phyloP scores from a whole-genome alignment of 1,140 invertebrate genomes.

The Augochlora pura region DNA sequence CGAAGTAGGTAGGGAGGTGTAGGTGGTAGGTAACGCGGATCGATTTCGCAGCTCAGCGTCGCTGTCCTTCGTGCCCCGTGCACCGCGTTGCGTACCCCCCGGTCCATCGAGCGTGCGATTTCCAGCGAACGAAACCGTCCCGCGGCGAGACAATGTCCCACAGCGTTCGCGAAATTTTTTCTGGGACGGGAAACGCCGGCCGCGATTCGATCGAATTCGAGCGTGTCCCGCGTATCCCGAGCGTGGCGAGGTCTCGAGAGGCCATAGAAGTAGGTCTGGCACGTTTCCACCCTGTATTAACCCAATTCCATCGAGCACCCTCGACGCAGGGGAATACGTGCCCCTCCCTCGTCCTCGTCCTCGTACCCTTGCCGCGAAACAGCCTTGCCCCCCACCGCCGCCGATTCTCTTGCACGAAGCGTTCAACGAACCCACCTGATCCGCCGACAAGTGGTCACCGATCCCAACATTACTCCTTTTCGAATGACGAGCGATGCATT shows the following conservation, averaged over 20 bases:
- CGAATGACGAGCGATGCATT: too few relatives aligned
- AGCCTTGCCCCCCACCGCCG: background rate
- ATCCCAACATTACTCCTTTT: too few relatives aligned
- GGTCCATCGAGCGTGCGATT: too few relatives aligned
- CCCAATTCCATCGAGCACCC: slow-evolving; percentile 67
- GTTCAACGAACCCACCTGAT: too few relatives aligned
- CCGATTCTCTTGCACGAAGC: too few relatives aligned
- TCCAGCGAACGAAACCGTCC: too few relatives aligned
- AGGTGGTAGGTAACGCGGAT: background rate
- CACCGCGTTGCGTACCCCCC: too few relatives aligned
- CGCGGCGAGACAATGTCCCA: too few relatives aligned
- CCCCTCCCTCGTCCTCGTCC: background rate
- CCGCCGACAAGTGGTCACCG: too few relatives aligned
- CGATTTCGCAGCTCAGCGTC: slow-evolving; percentile 8
- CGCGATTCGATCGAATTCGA: slow-evolving; percentile 38
- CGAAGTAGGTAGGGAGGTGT: background rate
- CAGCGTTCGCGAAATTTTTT: background rate
- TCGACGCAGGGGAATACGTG: slow-evolving; percentile 38
- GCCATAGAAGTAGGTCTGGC: slow-evolving; percentile 66
- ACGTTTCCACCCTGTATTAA: slow-evolving; percentile 73
- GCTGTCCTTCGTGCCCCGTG: background rate
- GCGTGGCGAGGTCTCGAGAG: slow-evolving; percentile 41
- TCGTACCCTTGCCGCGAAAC: background rate
- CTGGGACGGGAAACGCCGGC: slow-evolving; percentile 6
- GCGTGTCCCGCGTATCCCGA: slow-evolving; percentile 25